These are phyloP conservation scores for Neodiprion virginianus DNA, from an alignment of 1,140 invertebrate species.

Conservation along the genomic window DNA sequence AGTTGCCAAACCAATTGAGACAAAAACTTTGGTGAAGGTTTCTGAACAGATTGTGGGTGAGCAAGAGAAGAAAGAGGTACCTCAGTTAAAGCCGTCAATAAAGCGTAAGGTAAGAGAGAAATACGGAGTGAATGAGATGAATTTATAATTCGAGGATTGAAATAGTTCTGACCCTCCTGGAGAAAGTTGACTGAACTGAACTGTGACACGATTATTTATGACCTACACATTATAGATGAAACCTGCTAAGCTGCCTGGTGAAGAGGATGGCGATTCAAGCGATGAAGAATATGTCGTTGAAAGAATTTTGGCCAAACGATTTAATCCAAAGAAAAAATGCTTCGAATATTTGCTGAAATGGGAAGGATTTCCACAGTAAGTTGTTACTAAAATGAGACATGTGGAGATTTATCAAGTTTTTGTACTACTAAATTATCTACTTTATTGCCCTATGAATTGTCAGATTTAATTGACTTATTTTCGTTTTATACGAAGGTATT, in stretches of 20 bases:
- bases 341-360: constrained; percentile 84
- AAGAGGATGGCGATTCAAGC: constrained; percentile 57
- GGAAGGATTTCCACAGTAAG: constrained; percentile 78
- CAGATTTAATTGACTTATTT: not conserved
- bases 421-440: constrained; percentile 4
- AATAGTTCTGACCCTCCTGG: no score
- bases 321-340: constrained; percentile 77
- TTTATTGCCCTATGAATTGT: constrained; percentile 13
- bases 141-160: no score
- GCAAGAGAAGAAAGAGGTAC: constrained; percentile 43
- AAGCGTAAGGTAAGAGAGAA: constrained; percentile 48
- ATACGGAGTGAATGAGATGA: not conserved
- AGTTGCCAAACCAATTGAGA: not conserved
- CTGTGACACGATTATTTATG: constrained; percentile 6
- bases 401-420: constrained; percentile 27
- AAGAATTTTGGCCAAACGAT: constrained; percentile 81
- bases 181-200: not conserved
- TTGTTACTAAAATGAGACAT: constrained; percentile 27
- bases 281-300: constrained; percentile 74
- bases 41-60: constrained; percentile 19
- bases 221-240: constrained; percentile 31
- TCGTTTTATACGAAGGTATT: not conserved
- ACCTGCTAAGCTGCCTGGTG: constrained; percentile 33
- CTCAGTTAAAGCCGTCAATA: constrained; percentile 49
- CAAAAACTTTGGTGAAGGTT: constrained; percentile 28